Conservation (phyloP, 1,140 invertebrate species). For the Wasmannia auropunctata region DNA sequence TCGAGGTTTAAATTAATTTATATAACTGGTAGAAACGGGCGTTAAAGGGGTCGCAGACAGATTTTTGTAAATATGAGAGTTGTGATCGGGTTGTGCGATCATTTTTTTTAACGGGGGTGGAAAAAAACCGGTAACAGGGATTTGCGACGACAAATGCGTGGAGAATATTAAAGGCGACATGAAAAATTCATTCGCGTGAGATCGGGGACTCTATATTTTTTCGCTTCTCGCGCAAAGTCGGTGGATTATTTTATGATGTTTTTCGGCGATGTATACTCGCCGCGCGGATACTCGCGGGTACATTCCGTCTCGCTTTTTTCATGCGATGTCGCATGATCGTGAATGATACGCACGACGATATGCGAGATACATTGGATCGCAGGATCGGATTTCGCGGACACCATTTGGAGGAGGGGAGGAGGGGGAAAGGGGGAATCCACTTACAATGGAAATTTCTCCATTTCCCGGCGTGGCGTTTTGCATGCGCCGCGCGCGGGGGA, state of each 20-base stretch:
- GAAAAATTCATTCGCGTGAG: neutral
- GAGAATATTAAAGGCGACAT: neutral
- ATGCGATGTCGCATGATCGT: neutral
- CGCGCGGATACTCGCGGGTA: too few relatives aligned
- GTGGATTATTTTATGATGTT: neutral
- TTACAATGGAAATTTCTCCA: slow-evolving; percentile 75
- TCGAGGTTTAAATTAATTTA: too few relatives aligned
- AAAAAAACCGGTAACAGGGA: neutral
- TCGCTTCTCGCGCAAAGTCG: neutral
- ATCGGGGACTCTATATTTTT: neutral
- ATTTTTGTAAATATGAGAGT: neutral
- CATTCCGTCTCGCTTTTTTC: neutral
- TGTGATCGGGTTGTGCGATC: too few relatives aligned
- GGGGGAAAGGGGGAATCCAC: slow-evolving; percentile 63
- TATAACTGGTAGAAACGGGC: too few relatives aligned
- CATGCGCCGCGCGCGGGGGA: slow-evolving; percentile 53
- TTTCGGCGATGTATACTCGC: neutral
- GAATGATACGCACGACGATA: neutral
- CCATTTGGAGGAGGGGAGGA: slow-evolving; percentile 49
- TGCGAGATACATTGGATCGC: slow-evolving; percentile 16
- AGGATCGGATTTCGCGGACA: slow-evolving; percentile 56
- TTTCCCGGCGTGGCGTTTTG: slow-evolving; percentile 66
- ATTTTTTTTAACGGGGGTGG: neutral
- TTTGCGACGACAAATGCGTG: neutral
- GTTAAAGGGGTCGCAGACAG: neutral